Evolutionary conservation across 1,140 invertebrate genomes (phyloP).

Genomic region (Lamellibrachia luymesi): DNA sequence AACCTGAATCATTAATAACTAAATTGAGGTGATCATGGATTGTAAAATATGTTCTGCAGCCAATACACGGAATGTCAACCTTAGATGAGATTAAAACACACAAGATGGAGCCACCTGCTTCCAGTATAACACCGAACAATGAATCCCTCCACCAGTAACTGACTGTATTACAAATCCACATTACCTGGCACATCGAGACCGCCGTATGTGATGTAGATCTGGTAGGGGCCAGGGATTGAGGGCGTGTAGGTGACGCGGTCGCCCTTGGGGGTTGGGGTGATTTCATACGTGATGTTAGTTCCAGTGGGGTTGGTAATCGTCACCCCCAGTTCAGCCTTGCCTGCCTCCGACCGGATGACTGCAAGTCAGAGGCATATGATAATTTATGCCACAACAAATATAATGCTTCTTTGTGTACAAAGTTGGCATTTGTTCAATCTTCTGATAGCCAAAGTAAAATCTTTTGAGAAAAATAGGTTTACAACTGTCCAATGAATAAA

Average conservation of each 20-base stretch:
- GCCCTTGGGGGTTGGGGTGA: slow-evolving; percentile 71
- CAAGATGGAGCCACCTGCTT: not conserved
- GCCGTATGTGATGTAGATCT: slow-evolving; percentile 84
- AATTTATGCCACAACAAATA: not conserved
- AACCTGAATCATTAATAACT: not conserved
- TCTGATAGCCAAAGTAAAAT: too few relatives aligned
- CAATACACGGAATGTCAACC: not conserved
- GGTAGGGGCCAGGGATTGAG: slow-evolving; percentile 82
- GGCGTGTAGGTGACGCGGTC: slow-evolving; percentile 82
- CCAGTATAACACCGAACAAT: not conserved
- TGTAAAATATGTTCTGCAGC: not conserved
- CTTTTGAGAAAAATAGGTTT: too few relatives aligned
- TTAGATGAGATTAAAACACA: not conserved
- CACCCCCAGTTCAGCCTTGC: slow-evolving; percentile 85
- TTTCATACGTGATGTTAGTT: slow-evolving; percentile 78
- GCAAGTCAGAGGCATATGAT: slow-evolving; percentile 37
- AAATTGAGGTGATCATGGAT: not conserved
- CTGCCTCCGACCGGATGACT: slow-evolving; percentile 85
- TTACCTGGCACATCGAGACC: slow-evolving; percentile 66
- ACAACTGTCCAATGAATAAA: too few relatives aligned
- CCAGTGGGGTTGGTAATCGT: slow-evolving; percentile 86
- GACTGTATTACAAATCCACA: not conserved
- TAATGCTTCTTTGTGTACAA: too few relatives aligned
- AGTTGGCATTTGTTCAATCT: too few relatives aligned
- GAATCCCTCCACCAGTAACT: not conserved